phyloP scores from a whole-genome alignment of 1,140 invertebrate species.

The Bilobella aurantiaca region DNA sequence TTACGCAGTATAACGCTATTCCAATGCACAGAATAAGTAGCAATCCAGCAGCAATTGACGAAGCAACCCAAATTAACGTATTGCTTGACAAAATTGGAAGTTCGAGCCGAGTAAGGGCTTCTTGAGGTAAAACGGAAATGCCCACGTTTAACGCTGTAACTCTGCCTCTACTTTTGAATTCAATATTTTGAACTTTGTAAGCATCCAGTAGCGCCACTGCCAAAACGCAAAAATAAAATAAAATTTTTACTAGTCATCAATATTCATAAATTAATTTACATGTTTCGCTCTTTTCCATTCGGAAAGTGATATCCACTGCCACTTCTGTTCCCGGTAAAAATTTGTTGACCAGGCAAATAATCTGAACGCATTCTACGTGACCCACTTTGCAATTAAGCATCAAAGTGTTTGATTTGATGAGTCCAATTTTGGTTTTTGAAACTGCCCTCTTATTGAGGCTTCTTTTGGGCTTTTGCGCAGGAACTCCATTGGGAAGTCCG shows the following conservation, averaged over 20 bases:
- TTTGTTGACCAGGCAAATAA: background rate
- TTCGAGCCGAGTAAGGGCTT: background rate
- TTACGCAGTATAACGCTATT: slow-evolving; percentile 4
- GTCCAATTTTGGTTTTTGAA: background rate
- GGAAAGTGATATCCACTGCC: background rate
- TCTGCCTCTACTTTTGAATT: background rate
- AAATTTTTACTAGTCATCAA: background rate
- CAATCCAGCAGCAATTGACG: background rate
- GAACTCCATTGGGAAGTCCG: background rate
- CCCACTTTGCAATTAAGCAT: background rate
- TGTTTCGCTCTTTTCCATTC: background rate
- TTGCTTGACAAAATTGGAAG: background rate
- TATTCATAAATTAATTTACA: background rate
- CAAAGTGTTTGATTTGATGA: background rate
- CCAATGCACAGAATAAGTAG: background rate
- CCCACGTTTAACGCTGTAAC: background rate
- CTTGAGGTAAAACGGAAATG: background rate
- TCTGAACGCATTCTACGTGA: slow-evolving; percentile 10
- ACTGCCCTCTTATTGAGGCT: background rate
- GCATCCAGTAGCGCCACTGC: slow-evolving; percentile 2
- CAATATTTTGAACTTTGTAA: background rate
- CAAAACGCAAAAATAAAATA: background rate
- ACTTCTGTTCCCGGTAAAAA: background rate
- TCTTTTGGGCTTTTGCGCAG: background rate
- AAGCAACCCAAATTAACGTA: background rate